Base-by-base conservation (phyloP, 2,888 invertebrate species). In the Ormyrus nitidulus region DNA sequence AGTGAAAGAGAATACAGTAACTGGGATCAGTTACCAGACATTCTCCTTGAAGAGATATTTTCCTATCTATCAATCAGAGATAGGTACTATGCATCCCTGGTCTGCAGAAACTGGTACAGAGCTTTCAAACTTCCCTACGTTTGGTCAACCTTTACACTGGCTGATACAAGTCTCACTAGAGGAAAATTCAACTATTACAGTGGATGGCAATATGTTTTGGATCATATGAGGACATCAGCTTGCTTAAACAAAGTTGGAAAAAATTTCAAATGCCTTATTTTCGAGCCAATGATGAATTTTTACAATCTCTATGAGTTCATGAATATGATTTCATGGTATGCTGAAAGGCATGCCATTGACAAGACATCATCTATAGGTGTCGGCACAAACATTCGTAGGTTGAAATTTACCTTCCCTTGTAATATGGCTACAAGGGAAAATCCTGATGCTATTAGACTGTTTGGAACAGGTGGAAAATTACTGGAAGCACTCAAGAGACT, bases 251-350 rank as follows among this genome's bases (percentile, higher is more conserved):
- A 93, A 82, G 93, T 96, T 46, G 96, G 96, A 0, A 91, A 91
- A 69, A 92, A 93, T 85, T 93, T 96, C 85, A 92, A 94, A 79
- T 92, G 92, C 9, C 90, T 96, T 51, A 92, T 94, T 13, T 94
- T 97, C 83, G 92, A 93, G 53, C 96, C 96, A 0, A 94, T 94
- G 91, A 91, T 93, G 79, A 96, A 96, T 88, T 95, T 96, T 85
- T 95, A 95, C 89, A 96, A 96, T 88, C 92, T 96, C 61, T 96
- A 95, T 88, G 96, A 96, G 88, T 96, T 96, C 86, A 95, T 96
- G 93, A 94, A 95, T 78, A 94, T 96, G 91, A 88, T 96, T n/a
- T 93, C 95, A 0, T 95, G 94, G 92, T 96, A 94, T 86, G 92
- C 94, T 0, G 94, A 95, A 84, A 86, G 82, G 64, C 89, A 90